These are phyloP conservation scores for Gallirallus australis DNA, from an alignment of 2,797 vertebrate species.

Conservation along the genomic window DNA sequence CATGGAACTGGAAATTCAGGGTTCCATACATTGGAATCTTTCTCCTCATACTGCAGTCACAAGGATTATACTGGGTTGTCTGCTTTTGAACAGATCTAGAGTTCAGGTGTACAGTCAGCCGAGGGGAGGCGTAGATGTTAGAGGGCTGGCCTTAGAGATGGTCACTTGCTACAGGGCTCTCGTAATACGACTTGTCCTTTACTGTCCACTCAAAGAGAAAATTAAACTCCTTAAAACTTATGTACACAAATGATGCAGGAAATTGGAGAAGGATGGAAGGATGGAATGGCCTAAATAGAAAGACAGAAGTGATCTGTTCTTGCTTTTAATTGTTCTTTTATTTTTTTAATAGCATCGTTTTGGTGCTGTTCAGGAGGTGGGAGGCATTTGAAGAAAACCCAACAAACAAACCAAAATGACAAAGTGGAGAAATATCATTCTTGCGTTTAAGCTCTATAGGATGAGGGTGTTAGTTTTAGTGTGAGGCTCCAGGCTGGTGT, in stretches of 20 bases:
- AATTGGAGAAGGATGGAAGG: not conserved
- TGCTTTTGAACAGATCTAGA: rapidly evolving
- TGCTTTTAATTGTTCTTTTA: not conserved
- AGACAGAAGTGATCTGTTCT: not conserved
- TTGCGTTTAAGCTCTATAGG: not conserved
- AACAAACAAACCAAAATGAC: not conserved
- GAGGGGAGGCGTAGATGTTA: not conserved
- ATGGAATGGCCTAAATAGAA: not conserved
- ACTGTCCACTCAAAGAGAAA: not conserved
- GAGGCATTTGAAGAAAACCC: not conserved
- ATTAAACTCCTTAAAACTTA: not conserved
- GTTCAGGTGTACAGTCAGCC: not conserved
- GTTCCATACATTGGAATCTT: rapidly evolving
- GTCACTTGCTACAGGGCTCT: not conserved
- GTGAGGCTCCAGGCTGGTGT: not conserved
- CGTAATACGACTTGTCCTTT: not conserved
- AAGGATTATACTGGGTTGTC: rapidly evolving
- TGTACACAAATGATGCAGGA: not conserved
- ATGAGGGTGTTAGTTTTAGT: not conserved
- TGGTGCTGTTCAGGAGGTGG: not conserved
- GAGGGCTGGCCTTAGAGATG: not conserved
- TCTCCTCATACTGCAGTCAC: not conserved
- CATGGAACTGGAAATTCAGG: not conserved
- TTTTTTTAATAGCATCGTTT: not conserved
- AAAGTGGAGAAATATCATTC: not conserved